phyloP scores from a whole-genome alignment of 2,113 vertebrate species.

The Enhydra lutris region DNA sequence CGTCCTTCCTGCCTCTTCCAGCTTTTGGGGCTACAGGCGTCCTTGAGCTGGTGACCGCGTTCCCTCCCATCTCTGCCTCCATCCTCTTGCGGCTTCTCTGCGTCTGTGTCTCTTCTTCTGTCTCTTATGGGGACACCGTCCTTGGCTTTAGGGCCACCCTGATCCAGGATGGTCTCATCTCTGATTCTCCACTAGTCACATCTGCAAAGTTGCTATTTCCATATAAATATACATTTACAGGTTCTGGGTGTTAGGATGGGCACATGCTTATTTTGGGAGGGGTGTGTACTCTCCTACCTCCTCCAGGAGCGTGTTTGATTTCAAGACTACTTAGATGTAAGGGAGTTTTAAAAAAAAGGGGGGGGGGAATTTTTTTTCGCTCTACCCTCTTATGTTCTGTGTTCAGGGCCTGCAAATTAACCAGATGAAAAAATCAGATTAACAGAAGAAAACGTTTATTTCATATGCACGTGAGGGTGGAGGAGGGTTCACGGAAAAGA shows the following conservation, averaged over 20 bases:
- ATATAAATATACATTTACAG: background rate
- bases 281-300: rapidly evolving
- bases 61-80: rapidly evolving
- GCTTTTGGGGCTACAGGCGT: background rate
- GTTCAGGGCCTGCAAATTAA: background rate
- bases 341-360: rapidly evolving
- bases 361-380: background rate
- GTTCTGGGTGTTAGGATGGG: background rate
- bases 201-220: background rate
- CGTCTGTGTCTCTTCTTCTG: background rate
- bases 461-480: background rate
- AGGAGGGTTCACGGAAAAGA: background rate
- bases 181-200: rapidly evolving
- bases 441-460: background rate
- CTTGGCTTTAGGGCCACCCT: rapidly evolving
- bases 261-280: background rate
- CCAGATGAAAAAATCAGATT: background rate
- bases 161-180: rapidly evolving
- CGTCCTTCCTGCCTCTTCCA: background rate
- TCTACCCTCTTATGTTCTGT: background rate
- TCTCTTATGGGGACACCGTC: rapidly evolving
- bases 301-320: background rate
- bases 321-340: too few relatives aligned
- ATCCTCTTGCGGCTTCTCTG: rapidly evolving
- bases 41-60: rapidly evolving